Percentiles rank a stretch among this genome's conserved stretches.
These are phyloP conservation scores for Pelobates cultripes DNA, from an alignment of 2,797 vertebrate species.

Conservation along the genomic window DNA sequence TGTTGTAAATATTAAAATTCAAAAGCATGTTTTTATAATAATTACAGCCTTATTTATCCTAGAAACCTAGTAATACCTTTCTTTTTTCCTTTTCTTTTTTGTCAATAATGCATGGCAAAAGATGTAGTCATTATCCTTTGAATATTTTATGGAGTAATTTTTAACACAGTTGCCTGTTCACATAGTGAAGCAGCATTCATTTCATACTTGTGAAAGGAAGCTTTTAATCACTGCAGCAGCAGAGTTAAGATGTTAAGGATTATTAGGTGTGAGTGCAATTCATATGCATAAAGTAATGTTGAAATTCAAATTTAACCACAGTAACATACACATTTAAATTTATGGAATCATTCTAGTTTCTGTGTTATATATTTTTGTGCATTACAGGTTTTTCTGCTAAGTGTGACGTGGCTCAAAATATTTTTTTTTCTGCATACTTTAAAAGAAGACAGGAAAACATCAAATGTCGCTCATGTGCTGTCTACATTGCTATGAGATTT, in stretches of 20 bases:
- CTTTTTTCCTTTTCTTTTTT: constrained; percentile 9
- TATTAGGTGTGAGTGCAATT: constrained; percentile 50
- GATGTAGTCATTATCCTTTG: constrained; percentile 41
- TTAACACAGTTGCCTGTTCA: constrained; percentile 52
- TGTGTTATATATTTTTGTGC: constrained; percentile 1
- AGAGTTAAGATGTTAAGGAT: constrained; percentile 51
- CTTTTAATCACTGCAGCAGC: constrained; percentile 48
- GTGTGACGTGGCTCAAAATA: constrained; percentile 20
- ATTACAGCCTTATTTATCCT: constrained; percentile 33
- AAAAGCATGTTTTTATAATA: constrained; percentile 16
- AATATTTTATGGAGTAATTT: constrained; percentile 45
- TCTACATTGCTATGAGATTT: background rate
- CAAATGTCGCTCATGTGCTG: background rate
- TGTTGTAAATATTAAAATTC: background rate
- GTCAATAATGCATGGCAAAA: constrained; percentile 38
- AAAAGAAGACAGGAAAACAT: background rate
- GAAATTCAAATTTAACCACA: constrained; percentile 38
- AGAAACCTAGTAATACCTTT: constrained; percentile 12
- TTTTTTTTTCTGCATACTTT: constrained; percentile 10
- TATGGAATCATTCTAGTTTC: constrained; percentile 24
- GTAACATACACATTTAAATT: constrained; percentile 17
- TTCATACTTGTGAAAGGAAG: constrained; percentile 43
- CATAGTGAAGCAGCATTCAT: constrained; percentile 43
- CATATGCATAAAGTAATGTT: constrained; percentile 40
- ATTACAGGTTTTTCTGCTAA: constrained; percentile 20